Base-by-base conservation (phyloP, 2,113 vertebrate species). In the Zosterops japonicus region DNA sequence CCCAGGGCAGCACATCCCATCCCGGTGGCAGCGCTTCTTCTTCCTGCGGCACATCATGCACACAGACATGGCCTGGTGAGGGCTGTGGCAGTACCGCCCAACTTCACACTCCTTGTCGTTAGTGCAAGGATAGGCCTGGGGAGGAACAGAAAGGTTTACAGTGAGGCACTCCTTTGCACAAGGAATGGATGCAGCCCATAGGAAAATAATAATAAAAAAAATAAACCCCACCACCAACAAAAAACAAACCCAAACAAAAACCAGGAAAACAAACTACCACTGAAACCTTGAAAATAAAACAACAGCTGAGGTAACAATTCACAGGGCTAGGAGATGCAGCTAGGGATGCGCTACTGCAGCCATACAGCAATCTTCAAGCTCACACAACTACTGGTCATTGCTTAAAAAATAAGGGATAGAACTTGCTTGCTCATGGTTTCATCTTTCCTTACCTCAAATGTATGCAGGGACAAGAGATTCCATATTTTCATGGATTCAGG, bases 11-110 rank as follows among this genome's bases (percentile, higher is more conserved):
- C 99, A 99, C 99, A 99, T 99, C 96, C 98, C 98, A 3, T 99
- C 99, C 96, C 99, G 97, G 42, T 99, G 98, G 94, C 99, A 99
- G 19, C 99, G 98, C 91, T 98, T 99, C 98, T 99, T 99, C 97
- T 98, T 99, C 87, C 99, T 96, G 56, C 99, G 98, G 88, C 99
- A 99, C 88, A 98, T 92, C 96, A 99, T 98, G 97, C 99, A 99
- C 2, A 98, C 98, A 3, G 99, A 98, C 0, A 98, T 94, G 19
- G 98, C 97, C 17, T 99, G 98, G 16, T 99, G 99, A 29, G 99
- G 99, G 83, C 98, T 99, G 94, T 99, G 99, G 82, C 99, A 99
- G 87, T 99, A 99, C 41, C 98, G 98, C 31, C 99, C 99, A 18
- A 99, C 97, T 9, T 98, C 98, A 14, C 99, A 99, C 77, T 99